phyloP scores from a whole-genome alignment of 2,888 invertebrate genomes.

The Zelleria hepariella region DNA sequence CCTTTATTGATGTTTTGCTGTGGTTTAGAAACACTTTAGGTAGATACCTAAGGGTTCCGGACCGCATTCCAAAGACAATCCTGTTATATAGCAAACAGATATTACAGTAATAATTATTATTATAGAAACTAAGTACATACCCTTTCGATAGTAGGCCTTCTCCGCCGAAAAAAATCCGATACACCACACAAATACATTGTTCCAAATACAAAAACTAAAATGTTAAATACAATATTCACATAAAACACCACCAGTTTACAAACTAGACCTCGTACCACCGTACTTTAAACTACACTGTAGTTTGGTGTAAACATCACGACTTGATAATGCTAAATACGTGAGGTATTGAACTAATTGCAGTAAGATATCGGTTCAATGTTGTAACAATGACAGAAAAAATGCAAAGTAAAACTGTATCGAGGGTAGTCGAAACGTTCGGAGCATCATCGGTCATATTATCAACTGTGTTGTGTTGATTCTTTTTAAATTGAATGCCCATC shows the following conservation, averaged over 20 bases:
- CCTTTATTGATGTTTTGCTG: too few species aligned
- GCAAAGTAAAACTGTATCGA: too few species aligned
- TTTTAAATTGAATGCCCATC: neutral
- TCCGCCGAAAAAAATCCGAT: constrained; percentile 47
- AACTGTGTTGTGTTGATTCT: neutral
- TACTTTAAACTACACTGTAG: neutral
- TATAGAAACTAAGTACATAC: constrained; percentile 27
- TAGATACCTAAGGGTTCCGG: neutral
- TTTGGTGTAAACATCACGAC: neutral
- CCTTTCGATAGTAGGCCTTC: constrained; percentile 39
- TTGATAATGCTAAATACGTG: neutral
- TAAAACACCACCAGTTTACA: neutral
- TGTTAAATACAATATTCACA: neutral
- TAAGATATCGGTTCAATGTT: neutral
- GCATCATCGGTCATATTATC: neutral
- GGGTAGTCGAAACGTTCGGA: neutral
- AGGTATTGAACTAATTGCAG: neutral
- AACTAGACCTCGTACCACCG: neutral
- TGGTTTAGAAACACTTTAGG: neutral
- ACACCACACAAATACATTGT: constrained; percentile 54
- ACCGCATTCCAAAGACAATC: neutral
- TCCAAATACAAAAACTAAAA: neutral
- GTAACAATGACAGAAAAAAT: too few species aligned
- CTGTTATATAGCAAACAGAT: neutral
- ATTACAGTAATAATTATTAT: neutral